phyloP scores from a whole-genome alignment of 2,888 invertebrate genomes.

The Temnothorax ravouxi region DNA sequence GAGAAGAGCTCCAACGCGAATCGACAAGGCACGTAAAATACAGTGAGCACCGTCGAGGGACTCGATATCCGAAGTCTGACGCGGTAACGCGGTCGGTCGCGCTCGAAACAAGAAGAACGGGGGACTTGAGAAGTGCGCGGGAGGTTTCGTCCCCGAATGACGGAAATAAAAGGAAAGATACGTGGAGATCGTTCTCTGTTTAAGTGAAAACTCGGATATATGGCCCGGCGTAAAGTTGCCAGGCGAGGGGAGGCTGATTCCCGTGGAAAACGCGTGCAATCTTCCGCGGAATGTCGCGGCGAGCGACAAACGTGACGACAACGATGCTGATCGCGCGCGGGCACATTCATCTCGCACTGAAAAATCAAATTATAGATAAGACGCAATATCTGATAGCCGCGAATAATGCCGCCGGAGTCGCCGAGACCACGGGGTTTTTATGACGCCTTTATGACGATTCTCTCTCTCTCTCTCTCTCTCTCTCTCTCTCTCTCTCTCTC shows the following conservation, averaged over 20 bases:
- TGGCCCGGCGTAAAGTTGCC: conserved; percentile 38
- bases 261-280: conserved; percentile 57
- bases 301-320: conserved; percentile 30
- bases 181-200: conserved; percentile 45
- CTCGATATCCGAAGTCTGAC: conserved; percentile 58
- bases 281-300: conserved; percentile 59
- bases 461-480: background rate
- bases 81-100: conserved; percentile 22
- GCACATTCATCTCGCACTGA: background rate
- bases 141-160: conserved; percentile 42
- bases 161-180: conserved; percentile 52
- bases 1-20: background rate
- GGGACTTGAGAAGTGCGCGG: background rate
- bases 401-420: conserved; percentile 13
- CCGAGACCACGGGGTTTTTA: background rate
- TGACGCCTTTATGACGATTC: conserved; percentile 19
- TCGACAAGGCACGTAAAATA: conserved; percentile 46
- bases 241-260: conserved; percentile 2
- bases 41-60: conserved; percentile 30
- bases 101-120: background rate
- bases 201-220: conserved; percentile 68
- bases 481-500: background rate
- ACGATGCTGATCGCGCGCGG: background rate
- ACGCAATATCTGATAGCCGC: background rate
- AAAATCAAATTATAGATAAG: conserved; percentile 49